Base-by-base conservation (phyloP, 2,797 vertebrate genomes). In the Alosa sapidissima region DNA sequence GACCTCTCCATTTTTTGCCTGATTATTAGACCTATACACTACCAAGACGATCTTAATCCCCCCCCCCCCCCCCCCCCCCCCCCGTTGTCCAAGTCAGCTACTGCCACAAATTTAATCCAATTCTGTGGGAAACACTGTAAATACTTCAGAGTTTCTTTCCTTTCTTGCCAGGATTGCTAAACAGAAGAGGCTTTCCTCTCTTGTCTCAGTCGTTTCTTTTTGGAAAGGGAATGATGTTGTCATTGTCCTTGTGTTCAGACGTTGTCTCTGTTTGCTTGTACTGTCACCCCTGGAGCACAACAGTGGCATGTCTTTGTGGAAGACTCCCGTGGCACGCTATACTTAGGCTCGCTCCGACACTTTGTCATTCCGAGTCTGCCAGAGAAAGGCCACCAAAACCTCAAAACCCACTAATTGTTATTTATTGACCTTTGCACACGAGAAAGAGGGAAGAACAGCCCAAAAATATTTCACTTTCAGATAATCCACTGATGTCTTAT, bases 391-490 rank as follows among this genome's bases (percentile, higher is more conserved):
- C 5, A 5, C 68, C 68, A 75, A 36, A 45, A 75, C 33, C 68
- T 75, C 5, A 41, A 75, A 75, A 75, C 5, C 68, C 68, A 16
- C 68, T 75, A 45, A 75, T 75, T 75, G 14, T 41, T 33, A 75
- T 75, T 75, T 75, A 75, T 75, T 16, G 33, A 19, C 13, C 33
- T 41, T 45, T 19, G 68, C 68, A 19, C 36, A 45, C 28, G 3
- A 68, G 10, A 33, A 9, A 19, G 62, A 16, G 16, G 13, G 13
- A 75, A 75, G 36, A 36, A 41, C 33, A 16, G 68, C 1, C 14
- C 33, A 75, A 45, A 21, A 75, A 75, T 75, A 41, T 68, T 68
- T 75, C 33, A 75, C 68, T 41, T 75, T 45, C 14, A 58, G 68
- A 75, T 14, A 13, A 45, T 41, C 62, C 11, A 24, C 68, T 75